These are phyloP conservation scores for Propithecus deckenii DNA, from an alignment of 2,797 vertebrate genomes.

Conservation along the genomic window DNA sequence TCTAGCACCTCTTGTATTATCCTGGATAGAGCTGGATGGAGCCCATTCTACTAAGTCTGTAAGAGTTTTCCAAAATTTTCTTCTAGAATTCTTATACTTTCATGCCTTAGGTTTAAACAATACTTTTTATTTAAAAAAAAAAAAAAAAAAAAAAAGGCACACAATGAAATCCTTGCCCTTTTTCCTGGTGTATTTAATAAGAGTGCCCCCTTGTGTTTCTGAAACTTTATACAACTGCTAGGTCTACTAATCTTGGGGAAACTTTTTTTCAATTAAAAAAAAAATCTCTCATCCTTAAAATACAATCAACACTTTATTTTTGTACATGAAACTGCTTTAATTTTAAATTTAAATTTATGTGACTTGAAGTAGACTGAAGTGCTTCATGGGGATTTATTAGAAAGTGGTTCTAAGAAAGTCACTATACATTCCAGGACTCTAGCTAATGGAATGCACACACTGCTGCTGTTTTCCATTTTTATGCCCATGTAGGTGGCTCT, in stretches of 20 bases:
- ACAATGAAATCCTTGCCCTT: not conserved
- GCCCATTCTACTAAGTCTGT: too few species aligned
- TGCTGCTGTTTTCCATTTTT: not conserved
- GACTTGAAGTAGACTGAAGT: not conserved
- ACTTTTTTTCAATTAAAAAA: not conserved
- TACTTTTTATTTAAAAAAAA: too few species aligned
- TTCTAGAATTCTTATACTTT: too few species aligned
- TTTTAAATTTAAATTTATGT: constrained; percentile 20
- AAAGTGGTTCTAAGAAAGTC: not conserved
- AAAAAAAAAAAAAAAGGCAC: not conserved
- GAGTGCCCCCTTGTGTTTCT: constrained; percentile 57
- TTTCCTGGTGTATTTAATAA: constrained; percentile 17
- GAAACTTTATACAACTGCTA: not conserved
- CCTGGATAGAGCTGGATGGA: too few species aligned
- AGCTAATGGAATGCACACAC: not conserved
- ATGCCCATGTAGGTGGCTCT: not conserved
- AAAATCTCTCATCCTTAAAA: not conserved
- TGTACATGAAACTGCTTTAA: not conserved
- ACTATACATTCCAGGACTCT: not conserved
- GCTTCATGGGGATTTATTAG: not conserved
- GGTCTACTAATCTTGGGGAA: not conserved
- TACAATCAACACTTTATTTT: not conserved
- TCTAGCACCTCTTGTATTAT: too few species aligned
- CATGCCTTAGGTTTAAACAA: too few species aligned
- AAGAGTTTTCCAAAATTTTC: too few species aligned